Evolutionary conservation across 2,888 invertebrate species (phyloP).

Genomic region (Chromoteleia sp.): DNA sequence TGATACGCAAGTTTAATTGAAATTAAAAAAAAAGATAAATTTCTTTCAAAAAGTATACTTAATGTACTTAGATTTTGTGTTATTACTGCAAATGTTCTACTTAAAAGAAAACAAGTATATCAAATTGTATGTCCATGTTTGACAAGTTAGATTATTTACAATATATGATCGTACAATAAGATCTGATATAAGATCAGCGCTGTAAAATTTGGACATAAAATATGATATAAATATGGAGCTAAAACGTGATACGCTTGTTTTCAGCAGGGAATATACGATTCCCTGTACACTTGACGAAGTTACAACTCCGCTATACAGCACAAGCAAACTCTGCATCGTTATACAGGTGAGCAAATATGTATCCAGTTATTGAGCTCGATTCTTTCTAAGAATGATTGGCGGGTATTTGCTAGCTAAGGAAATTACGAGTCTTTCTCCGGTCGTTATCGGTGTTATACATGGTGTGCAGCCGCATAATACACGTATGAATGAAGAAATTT

Average conservation of each 20-base stretch:
- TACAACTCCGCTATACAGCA: conserved; percentile 20
- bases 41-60: too few species aligned
- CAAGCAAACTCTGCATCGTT: conserved; percentile 43
- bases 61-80: too few species aligned
- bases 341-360: conserved; percentile 58
- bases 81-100: too few species aligned
- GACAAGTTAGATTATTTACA: too few species aligned
- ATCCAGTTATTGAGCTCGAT: conserved; percentile 54
- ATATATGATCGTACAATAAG: too few species aligned
- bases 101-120: too few species aligned
- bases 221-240: not conserved
- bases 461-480: not conserved
- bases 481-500: not conserved
- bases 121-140: too few species aligned
- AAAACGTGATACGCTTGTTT: not conserved
- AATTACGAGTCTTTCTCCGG: conserved; percentile 60
- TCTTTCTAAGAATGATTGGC: conserved; percentile 55
- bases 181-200: too few species aligned
- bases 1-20: too few species aligned
- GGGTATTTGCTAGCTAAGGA: conserved; percentile 51
- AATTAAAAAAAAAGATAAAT: too few species aligned
- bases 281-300: conserved; percentile 23
- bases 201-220: too few species aligned
- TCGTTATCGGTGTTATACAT: conserved; percentile 13
- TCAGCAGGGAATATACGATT: conserved; percentile 14